Evolutionary conservation across 2,888 invertebrate genomes (phyloP), one percentile per base, ranked within the genome.

Genomic region (Cryptocephalus moraei): DNA sequence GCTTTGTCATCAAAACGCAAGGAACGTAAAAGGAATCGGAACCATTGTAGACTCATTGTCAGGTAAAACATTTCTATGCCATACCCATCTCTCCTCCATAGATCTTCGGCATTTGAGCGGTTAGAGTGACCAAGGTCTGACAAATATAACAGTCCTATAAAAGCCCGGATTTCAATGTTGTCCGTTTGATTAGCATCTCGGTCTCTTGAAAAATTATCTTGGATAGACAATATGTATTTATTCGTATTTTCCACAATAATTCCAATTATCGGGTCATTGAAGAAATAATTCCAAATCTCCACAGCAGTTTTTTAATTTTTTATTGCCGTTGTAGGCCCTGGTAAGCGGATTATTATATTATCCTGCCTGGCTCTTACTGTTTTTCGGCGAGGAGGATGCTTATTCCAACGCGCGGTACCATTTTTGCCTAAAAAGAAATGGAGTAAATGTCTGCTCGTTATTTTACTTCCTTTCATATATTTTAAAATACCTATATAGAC

Each of bases 181-280:
- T 42, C 43, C 43, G n/a, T 42, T 42, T n/a, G 43, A 42, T 32
- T 42, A 42, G n/a, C 43, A 42, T 42, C 42, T 42, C 32, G 14
- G 22, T 42, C 31, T 42, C 42, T 42, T 42, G 22, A 31, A 42
- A 42, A 42, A 31, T 42, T 42, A 32, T 14, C 32, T 42, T 14
- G 22, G 31, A 42, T 42, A n/a, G 42, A 42, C 42, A 42, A 42
- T 42, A 42, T 42, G 42, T 42, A 42, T 42, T 42, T 42, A 12
- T 42, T 42, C 32, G 42, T 42, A 42, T 33, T 42, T 14, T 42
- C 42, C 32, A 42, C 42, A 42, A 31, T 12, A 42, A 42, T 42
- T 42, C 42, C 22, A 42, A 42, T 42, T 1, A 42, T 42, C 42
- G 42, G 32, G 32, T 42, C 42, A 42, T 42, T 33, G 22, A 42